These are phyloP conservation scores for Sussaba pulchella DNA, from an alignment of 2,888 invertebrate species.

Conservation along the genomic window DNA sequence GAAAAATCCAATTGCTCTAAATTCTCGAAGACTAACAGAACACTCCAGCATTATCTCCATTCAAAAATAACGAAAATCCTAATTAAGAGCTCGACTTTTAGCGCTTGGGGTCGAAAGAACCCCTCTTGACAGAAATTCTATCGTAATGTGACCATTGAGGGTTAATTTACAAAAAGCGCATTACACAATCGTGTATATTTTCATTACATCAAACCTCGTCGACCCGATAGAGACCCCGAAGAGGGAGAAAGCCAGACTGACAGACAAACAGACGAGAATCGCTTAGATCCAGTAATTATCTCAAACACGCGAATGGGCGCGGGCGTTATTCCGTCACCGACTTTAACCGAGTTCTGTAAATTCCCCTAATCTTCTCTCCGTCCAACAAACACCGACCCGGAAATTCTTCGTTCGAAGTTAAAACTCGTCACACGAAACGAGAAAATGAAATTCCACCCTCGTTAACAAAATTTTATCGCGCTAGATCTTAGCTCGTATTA, in stretches of 20 bases:
- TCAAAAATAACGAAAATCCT: too few species aligned
- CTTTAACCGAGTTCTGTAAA: slow-evolving; percentile 37
- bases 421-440: slow-evolving; percentile 34
- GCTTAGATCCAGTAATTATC: slow-evolving; percentile 61
- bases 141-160: neutral
- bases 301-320: slow-evolving; percentile 61
- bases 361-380: neutral
- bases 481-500: slow-evolving; percentile 54
- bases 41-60: too few species aligned
- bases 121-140: too few species aligned
- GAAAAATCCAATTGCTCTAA: too few species aligned
- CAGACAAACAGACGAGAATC: slow-evolving; percentile 29
- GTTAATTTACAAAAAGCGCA: slow-evolving; percentile 20
- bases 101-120: too few species aligned
- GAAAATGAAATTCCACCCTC: slow-evolving; percentile 49
- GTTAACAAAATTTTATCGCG: slow-evolving; percentile 61
- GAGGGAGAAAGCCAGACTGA: neutral
- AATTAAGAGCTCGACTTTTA: too few species aligned
- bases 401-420: slow-evolving; percentile 54
- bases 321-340: slow-evolving; percentile 51
- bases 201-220: slow-evolving; percentile 27
- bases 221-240: neutral
- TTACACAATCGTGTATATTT: slow-evolving; percentile 36
- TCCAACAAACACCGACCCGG: slow-evolving; percentile 53
- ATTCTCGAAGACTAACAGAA: too few species aligned